Conservation (phyloP, 1,140 invertebrate genomes). For the Drosophila nigrodunni region DNA sequence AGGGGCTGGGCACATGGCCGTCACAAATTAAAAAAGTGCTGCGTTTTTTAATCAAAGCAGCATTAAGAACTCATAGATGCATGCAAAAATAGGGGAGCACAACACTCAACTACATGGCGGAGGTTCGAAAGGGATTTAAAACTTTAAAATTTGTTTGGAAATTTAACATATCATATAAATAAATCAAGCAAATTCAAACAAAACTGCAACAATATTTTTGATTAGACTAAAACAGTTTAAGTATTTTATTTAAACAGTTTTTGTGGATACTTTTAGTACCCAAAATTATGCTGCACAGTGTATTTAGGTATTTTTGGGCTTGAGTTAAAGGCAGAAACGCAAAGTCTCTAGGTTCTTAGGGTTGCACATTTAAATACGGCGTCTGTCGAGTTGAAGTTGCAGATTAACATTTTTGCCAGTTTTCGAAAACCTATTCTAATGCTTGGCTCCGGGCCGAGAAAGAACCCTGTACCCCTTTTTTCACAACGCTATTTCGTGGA, state of each 20-base stretch:
- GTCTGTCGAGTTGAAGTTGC: conserved; percentile 45
- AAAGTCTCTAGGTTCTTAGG: neutral
- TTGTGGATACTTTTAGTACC: no score
- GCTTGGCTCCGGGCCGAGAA: conserved; percentile 25
- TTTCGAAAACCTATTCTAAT: conserved; percentile 54
- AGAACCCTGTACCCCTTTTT: conserved; percentile 40
- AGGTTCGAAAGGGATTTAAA: neutral
- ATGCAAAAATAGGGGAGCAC: neutral
- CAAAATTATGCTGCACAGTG: conserved; percentile 13
- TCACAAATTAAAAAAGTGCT: conserved; percentile 79
- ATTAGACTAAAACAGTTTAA: no score
- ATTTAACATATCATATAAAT: no score
- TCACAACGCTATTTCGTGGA: conserved; percentile 20
- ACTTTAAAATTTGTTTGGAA: no score
- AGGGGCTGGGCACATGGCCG: conserved; percentile 20
- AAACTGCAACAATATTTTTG: no score
- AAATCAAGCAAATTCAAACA: no score
- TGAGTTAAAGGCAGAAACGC: neutral
- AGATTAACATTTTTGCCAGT: conserved; percentile 54
- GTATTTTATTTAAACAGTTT: no score
- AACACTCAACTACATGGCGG: conserved; percentile 37
- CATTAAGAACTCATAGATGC: conserved; percentile 58
- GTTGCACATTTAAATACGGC: conserved; percentile 51
- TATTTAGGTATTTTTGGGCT: conserved; percentile 16
- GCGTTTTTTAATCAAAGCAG: conserved; percentile 82